Percentiles rank a stretch among this genome's conserved stretches.
Conservation (phyloP, 1,140 invertebrate genomes). For the Procambarus clarkii region DNA sequence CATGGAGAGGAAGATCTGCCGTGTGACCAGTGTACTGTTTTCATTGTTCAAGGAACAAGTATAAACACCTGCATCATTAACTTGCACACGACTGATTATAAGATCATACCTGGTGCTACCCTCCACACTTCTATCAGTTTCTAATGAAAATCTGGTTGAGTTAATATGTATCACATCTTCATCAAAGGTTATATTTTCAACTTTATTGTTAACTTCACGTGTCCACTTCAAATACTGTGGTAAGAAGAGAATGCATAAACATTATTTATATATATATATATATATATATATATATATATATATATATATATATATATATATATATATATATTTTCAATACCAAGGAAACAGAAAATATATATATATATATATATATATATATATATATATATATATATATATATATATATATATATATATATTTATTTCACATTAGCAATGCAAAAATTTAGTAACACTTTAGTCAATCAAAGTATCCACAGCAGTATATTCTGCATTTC, state of each 20-base stretch:
- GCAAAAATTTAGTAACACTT: too few relatives aligned
- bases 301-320: too few relatives aligned
- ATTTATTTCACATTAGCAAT: too few relatives aligned
- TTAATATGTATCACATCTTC: not conserved
- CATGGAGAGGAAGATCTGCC: not conserved
- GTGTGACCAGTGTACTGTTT: not conserved
- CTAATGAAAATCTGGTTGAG: not conserved
- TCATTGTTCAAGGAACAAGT: not conserved
- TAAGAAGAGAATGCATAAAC: not conserved
- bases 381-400: too few relatives aligned
- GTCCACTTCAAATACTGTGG: slow-evolving; percentile 5
- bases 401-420: too few relatives aligned
- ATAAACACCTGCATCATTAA: slow-evolving; percentile 5
- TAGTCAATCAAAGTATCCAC: too few relatives aligned
- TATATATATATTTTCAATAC: too few relatives aligned
- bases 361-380: too few relatives aligned
- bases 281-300: too few relatives aligned
- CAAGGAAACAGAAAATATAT: too few relatives aligned
- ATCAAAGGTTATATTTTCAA: not conserved
- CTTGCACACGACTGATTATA: not conserved
- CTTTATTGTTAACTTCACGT: not conserved
- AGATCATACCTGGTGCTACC: slow-evolving; percentile 1
- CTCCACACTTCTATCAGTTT: not conserved
- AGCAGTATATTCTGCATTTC: too few relatives aligned
- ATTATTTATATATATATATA: not conserved